Percentiles rank a stretch among this genome's conserved stretches.
Conservation (phyloP, 2,888 invertebrate genomes). For the Macrosiphum euphorbiae region DNA sequence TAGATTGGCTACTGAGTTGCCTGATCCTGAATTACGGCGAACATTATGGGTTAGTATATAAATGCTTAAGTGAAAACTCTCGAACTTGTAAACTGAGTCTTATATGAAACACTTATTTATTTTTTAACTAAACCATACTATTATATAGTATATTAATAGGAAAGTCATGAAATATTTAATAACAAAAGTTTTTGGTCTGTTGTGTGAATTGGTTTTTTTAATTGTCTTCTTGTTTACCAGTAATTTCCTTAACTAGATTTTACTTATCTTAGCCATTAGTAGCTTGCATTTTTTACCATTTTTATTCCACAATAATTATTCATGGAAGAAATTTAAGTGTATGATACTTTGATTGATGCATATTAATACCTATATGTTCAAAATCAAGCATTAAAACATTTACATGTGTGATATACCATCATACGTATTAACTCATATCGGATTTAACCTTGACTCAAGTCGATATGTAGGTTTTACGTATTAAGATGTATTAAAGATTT, state of each 20-base stretch:
- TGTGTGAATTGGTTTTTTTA: neutral
- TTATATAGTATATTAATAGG: neutral
- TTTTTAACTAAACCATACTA: neutral
- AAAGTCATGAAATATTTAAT: neutral
- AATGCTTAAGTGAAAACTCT: neutral
- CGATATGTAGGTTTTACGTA: neutral
- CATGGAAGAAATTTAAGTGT: neutral
- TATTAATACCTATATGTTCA: neutral
- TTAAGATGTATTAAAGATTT: neutral
- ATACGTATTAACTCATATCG: neutral
- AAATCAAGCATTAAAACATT: neutral
- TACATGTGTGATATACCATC: neutral
- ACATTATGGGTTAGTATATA: conserved; percentile 81
- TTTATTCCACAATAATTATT: neutral
- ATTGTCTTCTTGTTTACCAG: neutral
- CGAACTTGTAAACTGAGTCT: neutral
- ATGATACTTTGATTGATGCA: too few relatives aligned
- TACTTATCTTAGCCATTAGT: neutral
- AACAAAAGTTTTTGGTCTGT: neutral
- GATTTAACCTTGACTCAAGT: neutral
- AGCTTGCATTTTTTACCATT: neutral
- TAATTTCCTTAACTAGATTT: neutral
- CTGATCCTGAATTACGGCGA: conserved; percentile 93
- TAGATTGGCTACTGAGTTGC: conserved; percentile 94
- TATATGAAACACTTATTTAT: neutral